Base-by-base conservation (phyloP, 2,797 vertebrate genomes). In the Crypturellus tataupa region DNA sequence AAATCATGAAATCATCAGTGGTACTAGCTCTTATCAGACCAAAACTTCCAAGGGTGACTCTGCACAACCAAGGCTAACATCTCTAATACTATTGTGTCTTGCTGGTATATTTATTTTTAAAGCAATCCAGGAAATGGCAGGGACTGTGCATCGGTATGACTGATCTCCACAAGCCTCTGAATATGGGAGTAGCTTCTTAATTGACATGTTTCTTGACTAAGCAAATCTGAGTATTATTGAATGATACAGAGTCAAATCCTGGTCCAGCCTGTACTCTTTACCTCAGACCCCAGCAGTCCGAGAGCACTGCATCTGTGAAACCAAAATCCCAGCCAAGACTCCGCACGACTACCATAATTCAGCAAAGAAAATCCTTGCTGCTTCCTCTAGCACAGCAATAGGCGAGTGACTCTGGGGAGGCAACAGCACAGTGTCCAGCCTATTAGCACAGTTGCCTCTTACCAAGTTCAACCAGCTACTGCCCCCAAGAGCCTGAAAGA, bases 41-140 rank as follows among this genome's bases (percentile, higher is more conserved):
- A 88, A 76, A 96, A 90, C 63, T 82, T 87, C 37, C 53, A 62
- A 42, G 49, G 16, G 31, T 0, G 0, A 56, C 29, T 47, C 14
- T 33, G 31, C 80, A 90, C 75, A 94, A 79, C 33, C 49, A 87
- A 76, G 49, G 64, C 37, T 87, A 91, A 80, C 37, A 33, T 78
- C 84, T 77, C 27, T 91, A 91, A 85, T 39, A 29, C 51, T 33
- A 37, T 75, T 68, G 90, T 80, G 84, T 12, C 90, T 96, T 90
- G 65, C 79, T 85, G 68, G 27, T 73, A 44, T 47, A 19, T 27
- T 47, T 47, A 51, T 79, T 93, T 93, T 73, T 47, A 79, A 91
- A 88, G 62, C 51, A 73, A 58, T 59, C 11, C 44, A 85, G 72
- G 62, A 95, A 92, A 85, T 27, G 24, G 12, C 65, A 90, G 65